These are phyloP conservation scores for Barbus barbus DNA, from an alignment of 2,113 vertebrate genomes.

Conservation along the genomic window DNA sequence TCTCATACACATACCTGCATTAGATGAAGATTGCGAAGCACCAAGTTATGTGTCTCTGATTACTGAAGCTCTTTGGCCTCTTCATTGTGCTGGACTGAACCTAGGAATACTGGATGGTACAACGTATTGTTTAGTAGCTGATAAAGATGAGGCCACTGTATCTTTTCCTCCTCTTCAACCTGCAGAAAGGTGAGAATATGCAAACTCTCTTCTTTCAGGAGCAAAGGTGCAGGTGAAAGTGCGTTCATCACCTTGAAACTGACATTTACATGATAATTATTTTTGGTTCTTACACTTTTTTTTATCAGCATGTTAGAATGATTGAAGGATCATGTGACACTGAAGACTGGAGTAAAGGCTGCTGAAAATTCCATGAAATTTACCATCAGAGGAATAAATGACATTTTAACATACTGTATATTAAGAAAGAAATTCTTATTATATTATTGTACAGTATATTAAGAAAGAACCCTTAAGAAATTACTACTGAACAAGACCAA, in stretches of 20 bases:
- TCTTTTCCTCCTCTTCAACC: neutral
- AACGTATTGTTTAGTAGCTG: too few relatives aligned
- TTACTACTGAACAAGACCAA: too few relatives aligned
- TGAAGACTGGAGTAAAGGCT: neutral
- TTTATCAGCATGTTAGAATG: neutral
- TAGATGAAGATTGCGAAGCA: neutral
- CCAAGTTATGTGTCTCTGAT: neutral
- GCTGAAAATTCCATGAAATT: too few relatives aligned
- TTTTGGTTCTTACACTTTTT: neutral
- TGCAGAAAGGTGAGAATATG: constrained; percentile 28
- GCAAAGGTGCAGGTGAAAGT: neutral
- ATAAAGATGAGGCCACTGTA: constrained; percentile 28
- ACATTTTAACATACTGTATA: neutral
- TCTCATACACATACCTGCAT: constrained; percentile 17
- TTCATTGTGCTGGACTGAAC: neutral
- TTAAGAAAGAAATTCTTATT: too few relatives aligned
- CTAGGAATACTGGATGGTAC: too few relatives aligned
- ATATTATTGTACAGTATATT: too few relatives aligned
- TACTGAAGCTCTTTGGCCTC: neutral
- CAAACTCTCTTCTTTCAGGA: neutral
- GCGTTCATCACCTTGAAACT: neutral
- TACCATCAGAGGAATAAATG: too few relatives aligned
- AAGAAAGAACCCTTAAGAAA: too few relatives aligned
- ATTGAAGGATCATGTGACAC: neutral
- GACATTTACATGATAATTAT: neutral